These are phyloP conservation scores for Diadromus collaris DNA, from an alignment of 2,888 invertebrate species.

Conservation along the genomic window DNA sequence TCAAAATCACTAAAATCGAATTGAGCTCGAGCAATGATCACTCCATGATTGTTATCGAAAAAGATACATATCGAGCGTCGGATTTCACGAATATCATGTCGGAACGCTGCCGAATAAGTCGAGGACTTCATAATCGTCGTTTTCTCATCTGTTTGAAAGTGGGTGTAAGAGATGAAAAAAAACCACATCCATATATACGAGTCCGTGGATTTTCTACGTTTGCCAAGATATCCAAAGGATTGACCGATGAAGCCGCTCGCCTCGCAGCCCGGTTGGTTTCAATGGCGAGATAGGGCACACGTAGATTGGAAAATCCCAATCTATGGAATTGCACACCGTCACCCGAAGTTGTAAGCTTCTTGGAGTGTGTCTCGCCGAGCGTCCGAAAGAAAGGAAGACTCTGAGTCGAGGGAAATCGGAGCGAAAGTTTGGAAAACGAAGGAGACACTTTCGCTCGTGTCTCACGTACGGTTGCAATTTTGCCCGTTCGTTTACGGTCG, in stretches of 20 bases:
- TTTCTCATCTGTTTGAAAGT: slow-evolving; percentile 15
- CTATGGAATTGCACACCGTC: slow-evolving; percentile 46
- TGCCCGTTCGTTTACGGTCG: slow-evolving; percentile 2
- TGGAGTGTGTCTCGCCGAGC: slow-evolving; percentile 15
- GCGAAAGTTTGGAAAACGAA: slow-evolving; percentile 13
- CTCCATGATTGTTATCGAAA: not conserved
- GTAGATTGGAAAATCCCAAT: slow-evolving; percentile 59
- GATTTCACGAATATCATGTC: slow-evolving; percentile 8
- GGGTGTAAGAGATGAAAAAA: slow-evolving; percentile 1
- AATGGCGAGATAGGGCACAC: slow-evolving; percentile 48
- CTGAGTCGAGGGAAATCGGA: not conserved
- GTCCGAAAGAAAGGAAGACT: slow-evolving; percentile 11
- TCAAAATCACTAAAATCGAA: not conserved
- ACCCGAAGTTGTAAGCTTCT: slow-evolving; percentile 12
- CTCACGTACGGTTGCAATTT: slow-evolving; percentile 13
- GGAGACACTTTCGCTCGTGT: not conserved
- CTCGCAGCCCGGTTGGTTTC: slow-evolving; percentile 6
- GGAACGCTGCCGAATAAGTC: not conserved
- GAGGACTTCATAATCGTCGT: slow-evolving; percentile 18
- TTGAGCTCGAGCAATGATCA: not conserved
- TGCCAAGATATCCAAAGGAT: slow-evolving; percentile 17
- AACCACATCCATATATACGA: slow-evolving; percentile 17
- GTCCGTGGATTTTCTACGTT: slow-evolving; percentile 26
- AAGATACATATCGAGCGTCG: not conserved
- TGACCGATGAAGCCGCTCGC: slow-evolving; percentile 45